A percentile compares a stretch with the other conserved stretches of the same genome.
Evolutionary conservation across 2,797 vertebrate species (phyloP).

Genomic region (Stomatorhinus walkeri): DNA sequence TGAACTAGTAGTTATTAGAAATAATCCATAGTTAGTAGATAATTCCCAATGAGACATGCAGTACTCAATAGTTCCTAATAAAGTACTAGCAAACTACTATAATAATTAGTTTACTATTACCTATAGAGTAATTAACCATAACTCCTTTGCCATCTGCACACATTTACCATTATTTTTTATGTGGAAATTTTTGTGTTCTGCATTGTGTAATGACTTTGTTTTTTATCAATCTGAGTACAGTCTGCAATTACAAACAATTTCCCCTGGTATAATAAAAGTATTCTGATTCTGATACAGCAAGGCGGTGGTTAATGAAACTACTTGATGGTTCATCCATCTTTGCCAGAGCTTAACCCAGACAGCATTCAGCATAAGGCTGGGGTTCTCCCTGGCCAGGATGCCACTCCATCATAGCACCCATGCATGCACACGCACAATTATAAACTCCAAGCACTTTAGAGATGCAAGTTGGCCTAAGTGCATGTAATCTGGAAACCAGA

Average conservation of each 20-base stretch:
- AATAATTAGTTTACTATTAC: too few relatives aligned
- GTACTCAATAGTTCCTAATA: too few relatives aligned
- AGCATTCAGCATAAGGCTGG: not conserved
- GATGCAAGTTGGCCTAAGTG: not conserved
- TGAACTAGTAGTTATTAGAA: too few relatives aligned
- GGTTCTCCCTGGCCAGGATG: not conserved
- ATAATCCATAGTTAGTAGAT: too few relatives aligned
- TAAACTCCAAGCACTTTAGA: not conserved
- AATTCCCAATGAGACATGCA: too few relatives aligned
- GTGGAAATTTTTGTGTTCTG: not conserved
- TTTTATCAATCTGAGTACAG: not conserved
- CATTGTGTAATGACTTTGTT: not conserved
- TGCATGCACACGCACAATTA: not conserved
- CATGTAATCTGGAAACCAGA: not conserved
- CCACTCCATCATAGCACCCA: not conserved
- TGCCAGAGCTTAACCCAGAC: not conserved
- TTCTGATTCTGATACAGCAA: not conserved
- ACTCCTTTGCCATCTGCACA: not conserved
- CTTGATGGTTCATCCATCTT: not conserved
- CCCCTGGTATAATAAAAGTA: not conserved
- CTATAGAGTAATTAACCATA: too few relatives aligned
- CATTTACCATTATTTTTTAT: not conserved
- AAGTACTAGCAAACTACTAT: too few relatives aligned
- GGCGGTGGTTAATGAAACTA: not conserved
- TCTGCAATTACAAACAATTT: not conserved